Base-by-base conservation (phyloP, 2,113 vertebrate species). In the Corvus cornix region DNA sequence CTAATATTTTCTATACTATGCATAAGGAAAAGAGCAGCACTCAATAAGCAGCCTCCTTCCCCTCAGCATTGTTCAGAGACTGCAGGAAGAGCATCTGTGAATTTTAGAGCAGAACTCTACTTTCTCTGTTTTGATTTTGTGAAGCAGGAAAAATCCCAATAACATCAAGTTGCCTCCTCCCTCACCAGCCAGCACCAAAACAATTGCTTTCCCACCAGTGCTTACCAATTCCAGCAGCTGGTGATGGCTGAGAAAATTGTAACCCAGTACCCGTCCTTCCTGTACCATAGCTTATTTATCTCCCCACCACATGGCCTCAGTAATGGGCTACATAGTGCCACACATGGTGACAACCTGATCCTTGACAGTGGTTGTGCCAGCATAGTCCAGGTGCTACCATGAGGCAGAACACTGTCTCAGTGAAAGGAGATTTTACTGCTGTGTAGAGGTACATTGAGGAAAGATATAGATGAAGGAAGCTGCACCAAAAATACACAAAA, bases 331-430 rank as follows among this genome's bases (percentile, higher is more conserved):
- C 4, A 3, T 6, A 15, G 39, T 44, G 56, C 48, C 43, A 24
- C 19, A 11, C 11, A 13, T 2, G 2, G 15, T 53, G 20, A n/a
- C 85, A 77, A 31, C 18, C 15, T 64, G 39, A 53, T 39, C 46
- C 30, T 44, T 88, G 51, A 23, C n/a, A 28, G 28, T 0, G 5
- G 6, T 8, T 23, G 18, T 5, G 1, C 37, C 2, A 5, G 30
- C 19, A 12, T 2, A 20, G 52, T 46, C 49, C 56, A n/a, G 23
- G 11, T 67, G 44, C 20, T 52, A n/a, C 39, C 18, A 41, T 11
- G 30, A 55, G 64, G 52, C 39, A 62, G 44, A 59, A 18, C 62
- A 51, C 13, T 35, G 6, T n/a, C 46, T 44, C 33, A 21, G 4
- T 53, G 51, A 56, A 41, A 46, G 41, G 6, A 48, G 53, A 35